phyloP scores from a whole-genome alignment of 1,140 invertebrate genomes.

The Brachystomella parvula region DNA sequence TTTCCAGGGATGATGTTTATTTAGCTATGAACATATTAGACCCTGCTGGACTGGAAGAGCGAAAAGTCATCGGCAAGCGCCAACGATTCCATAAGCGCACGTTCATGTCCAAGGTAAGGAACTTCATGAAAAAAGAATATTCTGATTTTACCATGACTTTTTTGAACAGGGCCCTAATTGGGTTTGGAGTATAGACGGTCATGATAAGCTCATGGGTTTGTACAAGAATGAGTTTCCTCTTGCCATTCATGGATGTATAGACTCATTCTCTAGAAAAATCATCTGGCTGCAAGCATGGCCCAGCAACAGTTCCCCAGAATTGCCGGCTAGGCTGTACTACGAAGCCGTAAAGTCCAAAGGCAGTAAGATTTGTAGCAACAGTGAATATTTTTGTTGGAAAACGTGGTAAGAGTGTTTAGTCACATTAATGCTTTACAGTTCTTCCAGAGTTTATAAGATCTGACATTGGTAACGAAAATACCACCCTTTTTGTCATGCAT shows the following conservation, averaged over 20 bases:
- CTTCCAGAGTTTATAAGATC: background rate
- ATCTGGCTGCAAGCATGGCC: background rate
- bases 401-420: too few relatives aligned
- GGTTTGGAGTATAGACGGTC: slow-evolving; percentile 1
- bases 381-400: background rate
- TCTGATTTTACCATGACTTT: background rate
- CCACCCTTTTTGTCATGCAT: background rate
- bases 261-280: slow-evolving; percentile 3
- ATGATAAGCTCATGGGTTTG: background rate
- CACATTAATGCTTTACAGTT: too few relatives aligned
- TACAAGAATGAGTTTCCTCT: background rate
- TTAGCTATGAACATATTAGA: background rate
- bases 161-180: background rate
- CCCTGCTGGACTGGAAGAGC: background rate
- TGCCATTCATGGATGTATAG: background rate
- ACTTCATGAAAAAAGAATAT: background rate
- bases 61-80: background rate
- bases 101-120: slow-evolving; percentile 1
- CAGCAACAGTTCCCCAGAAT: background rate
- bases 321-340: background rate
- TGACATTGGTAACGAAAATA: background rate
- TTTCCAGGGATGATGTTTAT: background rate
- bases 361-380: background rate
- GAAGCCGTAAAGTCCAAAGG: background rate
- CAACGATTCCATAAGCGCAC: background rate